These are phyloP conservation scores for Prunella fulvescens DNA, from an alignment of 2,113 vertebrate species.

Conservation along the genomic window DNA sequence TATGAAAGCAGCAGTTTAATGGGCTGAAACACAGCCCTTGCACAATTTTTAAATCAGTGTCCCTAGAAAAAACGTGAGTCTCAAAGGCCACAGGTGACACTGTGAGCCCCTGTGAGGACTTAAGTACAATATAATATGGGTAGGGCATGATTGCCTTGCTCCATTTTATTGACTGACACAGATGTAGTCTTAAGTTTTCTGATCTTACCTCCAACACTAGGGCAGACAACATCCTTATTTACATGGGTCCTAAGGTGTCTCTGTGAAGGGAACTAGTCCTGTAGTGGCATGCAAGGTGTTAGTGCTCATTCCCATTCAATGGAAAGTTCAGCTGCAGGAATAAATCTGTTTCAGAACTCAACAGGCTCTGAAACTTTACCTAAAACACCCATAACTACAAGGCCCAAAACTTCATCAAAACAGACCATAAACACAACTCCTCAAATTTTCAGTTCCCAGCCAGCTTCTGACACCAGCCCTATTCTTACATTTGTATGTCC, in stretches of 20 bases:
- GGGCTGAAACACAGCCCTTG: not conserved
- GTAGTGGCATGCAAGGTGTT: not conserved
- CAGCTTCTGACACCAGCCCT: not conserved
- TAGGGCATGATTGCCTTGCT: not conserved
- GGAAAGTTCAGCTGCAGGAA: not conserved
- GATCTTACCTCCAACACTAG: not conserved
- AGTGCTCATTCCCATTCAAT: not conserved
- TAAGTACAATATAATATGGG: not conserved
- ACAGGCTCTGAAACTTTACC: not conserved
- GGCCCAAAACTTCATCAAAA: not conserved
- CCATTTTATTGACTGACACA: not conserved
- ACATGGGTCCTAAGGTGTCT: not conserved
- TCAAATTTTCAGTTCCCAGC: not conserved
- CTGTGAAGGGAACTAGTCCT: not conserved
- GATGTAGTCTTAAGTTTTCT: not conserved
- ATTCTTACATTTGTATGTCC: not conserved
- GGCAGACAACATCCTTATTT: not conserved
- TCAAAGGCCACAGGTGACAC: not conserved
- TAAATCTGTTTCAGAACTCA: not conserved
- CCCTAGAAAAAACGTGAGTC: not conserved
- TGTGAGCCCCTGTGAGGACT: rapidly evolving
- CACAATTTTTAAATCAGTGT: not conserved
- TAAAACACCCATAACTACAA: not conserved
- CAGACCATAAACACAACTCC: not conserved
- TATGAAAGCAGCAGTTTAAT: not conserved